Base-by-base conservation (phyloP, 2,797 vertebrate species). In the Enteromius afrohamiltoni region DNA sequence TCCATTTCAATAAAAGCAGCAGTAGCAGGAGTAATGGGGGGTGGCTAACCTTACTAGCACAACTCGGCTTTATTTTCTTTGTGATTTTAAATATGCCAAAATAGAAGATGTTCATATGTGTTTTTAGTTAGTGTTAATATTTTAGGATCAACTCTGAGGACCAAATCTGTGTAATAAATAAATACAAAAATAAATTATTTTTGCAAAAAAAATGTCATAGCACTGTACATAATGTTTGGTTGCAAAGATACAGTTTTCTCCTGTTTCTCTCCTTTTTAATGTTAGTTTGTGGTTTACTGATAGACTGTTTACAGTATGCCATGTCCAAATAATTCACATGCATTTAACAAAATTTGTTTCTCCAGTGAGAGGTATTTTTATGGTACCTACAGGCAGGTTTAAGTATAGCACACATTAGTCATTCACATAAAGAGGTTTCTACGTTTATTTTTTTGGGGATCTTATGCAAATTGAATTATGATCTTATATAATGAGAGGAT, bases 1-100 rank as follows among this genome's bases (percentile, higher is more conserved):
- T 85, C 80, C 87, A 89, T 89, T 87, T 87, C 77, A 82, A 90
- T 90, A 88, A 82, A 91, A 87, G 64, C 78, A 83, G 62, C 31
- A 82, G 83, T 74, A 81, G 37, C 51, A 69, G 88, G 85, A 45
- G n/a, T 31, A 82, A 62, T 69, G 9, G 19, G 77, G 42, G 83
- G 40, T 85, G 81, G 82, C 86, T 88, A 78, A 83, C 49, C 31
- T 26, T 49, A 55, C n/a, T 74, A 82, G 79, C 62, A 70, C 45
- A 51, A 45, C 58, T 34, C 45, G 51, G 42, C 53, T 13, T 47
- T 37, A n/a, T 62, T 26, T 42, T 47, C 23, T 73, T 69, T 55
- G 11, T 78, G 21, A 11, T 49, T 6, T 37, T 55, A 26, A 26
- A 70, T 53, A 67, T 16, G 42, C 0, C 21, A 16, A 80, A 79